Conservation (phyloP, 2,888 invertebrate species). For the Cephus pulcher region DNA sequence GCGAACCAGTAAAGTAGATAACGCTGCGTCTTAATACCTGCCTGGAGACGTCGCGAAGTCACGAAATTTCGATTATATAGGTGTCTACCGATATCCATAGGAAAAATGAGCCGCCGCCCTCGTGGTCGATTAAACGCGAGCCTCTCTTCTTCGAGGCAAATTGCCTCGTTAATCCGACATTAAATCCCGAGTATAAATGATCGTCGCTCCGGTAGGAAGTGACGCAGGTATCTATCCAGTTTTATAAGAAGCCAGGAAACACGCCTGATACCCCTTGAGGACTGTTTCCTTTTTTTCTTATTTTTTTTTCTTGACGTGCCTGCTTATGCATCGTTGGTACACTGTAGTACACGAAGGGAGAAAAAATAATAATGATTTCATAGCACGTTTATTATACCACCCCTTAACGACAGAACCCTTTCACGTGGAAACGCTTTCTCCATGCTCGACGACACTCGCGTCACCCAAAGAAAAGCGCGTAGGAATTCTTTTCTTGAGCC, state of each 20-base stretch:
- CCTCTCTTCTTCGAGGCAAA: slow-evolving; percentile 37
- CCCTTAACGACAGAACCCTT: not conserved
- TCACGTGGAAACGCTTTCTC: not conserved
- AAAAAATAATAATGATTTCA: not conserved
- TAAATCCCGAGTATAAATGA: slow-evolving; percentile 45
- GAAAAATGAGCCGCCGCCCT: slow-evolving; percentile 47
- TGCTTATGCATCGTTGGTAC: not conserved
- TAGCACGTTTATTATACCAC: too few species aligned
- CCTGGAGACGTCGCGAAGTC: not conserved
- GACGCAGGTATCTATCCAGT: not conserved
- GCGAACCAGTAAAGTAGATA: not conserved
- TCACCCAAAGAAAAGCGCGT: not conserved
- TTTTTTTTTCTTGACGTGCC: not conserved
- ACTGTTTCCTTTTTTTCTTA: not conserved
- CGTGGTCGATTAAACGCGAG: slow-evolving; percentile 41
- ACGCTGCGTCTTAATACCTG: not conserved
- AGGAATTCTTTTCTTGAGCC: not conserved
- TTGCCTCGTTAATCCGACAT: slow-evolving; percentile 43
- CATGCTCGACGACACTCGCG: not conserved
- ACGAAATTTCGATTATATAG: slow-evolving; percentile 44
- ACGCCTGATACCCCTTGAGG: not conserved
- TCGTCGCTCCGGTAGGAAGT: slow-evolving; percentile 9
- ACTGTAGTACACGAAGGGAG: not conserved
- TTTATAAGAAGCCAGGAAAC: not conserved
- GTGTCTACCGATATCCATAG: slow-evolving; percentile 41